phyloP scores from a whole-genome alignment of 1,140 invertebrate genomes.

The Sminthurides bifidus region DNA sequence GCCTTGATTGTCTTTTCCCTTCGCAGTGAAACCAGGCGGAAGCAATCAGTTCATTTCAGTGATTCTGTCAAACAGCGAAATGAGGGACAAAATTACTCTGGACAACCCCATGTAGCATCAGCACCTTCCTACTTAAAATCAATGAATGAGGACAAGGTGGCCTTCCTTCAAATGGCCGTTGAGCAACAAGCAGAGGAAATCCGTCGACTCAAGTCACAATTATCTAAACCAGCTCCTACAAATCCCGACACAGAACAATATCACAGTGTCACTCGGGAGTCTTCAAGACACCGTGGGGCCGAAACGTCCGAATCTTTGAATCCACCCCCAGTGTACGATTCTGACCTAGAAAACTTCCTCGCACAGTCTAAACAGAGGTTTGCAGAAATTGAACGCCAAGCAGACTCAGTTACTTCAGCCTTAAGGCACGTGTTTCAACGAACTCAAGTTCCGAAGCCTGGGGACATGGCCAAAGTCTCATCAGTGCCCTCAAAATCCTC shows the following conservation, averaged over 20 bases:
- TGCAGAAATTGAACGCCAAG: constrained; percentile 21
- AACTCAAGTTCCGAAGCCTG: no score
- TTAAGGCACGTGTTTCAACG: constrained; percentile 5
- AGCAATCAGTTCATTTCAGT: no score
- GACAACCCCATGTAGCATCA: no score
- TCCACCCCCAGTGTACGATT: not conserved
- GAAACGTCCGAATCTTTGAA: not conserved
- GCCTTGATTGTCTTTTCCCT: no score
- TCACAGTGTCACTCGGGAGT: not conserved
- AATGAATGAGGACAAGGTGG: constrained; percentile 13
- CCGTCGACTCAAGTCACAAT: not conserved
- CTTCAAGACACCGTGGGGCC: not conserved
- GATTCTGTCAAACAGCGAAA: no score
- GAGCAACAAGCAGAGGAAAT: constrained; percentile 29
- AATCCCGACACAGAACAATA: not conserved
- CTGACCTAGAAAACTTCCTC: constrained; percentile 20
- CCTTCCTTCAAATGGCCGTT: constrained; percentile 24
- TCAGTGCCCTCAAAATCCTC: no score
- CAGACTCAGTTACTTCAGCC: constrained; percentile 8
- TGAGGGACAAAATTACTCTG: not conserved
- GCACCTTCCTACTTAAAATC: no score
- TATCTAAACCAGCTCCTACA: not conserved
- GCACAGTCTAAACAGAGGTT: constrained; percentile 22
- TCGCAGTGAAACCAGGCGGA: no score
- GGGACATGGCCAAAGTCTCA: no score